Evolutionary conservation across 2,113 vertebrate species (phyloP).

Genomic region (Odobenus rosmarus): DNA sequence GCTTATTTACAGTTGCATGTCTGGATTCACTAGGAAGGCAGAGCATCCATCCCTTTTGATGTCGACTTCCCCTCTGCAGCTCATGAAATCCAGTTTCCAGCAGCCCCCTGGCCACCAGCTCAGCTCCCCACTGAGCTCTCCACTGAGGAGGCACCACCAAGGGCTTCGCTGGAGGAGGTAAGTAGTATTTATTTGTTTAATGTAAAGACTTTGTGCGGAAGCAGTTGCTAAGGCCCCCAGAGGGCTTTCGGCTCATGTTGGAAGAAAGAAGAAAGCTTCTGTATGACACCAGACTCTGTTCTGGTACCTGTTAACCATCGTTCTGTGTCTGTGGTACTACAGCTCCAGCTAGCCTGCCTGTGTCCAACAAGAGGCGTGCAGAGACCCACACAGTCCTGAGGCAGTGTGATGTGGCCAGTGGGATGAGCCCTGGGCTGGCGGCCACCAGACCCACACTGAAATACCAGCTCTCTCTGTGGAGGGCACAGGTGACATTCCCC

Average conservation of each 20-base stretch:
- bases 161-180: neutral
- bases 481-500: no score
- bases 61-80: neutral
- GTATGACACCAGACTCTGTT: constrained; percentile 38
- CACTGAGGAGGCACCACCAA: neutral
- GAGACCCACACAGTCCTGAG: accelerated
- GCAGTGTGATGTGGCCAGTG: neutral
- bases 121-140: neutral
- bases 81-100: neutral
- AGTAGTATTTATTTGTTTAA: constrained; percentile 17
- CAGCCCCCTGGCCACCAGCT: neutral
- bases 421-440: neutral
- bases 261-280: constrained; percentile 41
- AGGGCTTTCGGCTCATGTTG: constrained; percentile 14
- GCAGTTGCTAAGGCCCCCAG: neutral
- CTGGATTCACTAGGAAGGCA: neutral
- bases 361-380: neutral
- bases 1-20: neutral
- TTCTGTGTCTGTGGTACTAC: neutral
- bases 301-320: neutral
- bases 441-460: neutral
- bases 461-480: neutral
- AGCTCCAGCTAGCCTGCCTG: neutral
- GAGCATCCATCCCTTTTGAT: neutral
- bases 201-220: neutral